Percentiles rank a stretch among this genome's conserved stretches.
These are phyloP conservation scores for Lampropteryx suffumata DNA, from an alignment of 2,888 invertebrate genomes.

Conservation along the genomic window DNA sequence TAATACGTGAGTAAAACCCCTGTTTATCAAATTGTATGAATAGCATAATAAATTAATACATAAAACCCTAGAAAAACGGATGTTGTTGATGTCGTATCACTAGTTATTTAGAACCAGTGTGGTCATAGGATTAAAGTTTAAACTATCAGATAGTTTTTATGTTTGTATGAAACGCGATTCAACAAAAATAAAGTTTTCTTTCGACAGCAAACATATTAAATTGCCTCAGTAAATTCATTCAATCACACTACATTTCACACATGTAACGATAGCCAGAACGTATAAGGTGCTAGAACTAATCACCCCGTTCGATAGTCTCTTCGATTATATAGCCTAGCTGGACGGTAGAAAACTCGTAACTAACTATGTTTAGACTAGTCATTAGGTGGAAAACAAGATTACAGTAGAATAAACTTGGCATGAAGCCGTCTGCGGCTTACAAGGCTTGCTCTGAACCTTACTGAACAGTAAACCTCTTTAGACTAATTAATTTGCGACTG, in stretches of 20 bases:
- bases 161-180: no score
- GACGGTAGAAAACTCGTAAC: slow-evolving; percentile 21
- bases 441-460: background rate
- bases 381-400: slow-evolving; percentile 25
- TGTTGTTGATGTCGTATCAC: no score
- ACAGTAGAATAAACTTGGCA: slow-evolving; percentile 19
- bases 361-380: slow-evolving; percentile 22
- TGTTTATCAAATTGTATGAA: no score
- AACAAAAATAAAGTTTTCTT: background rate
- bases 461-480: background rate
- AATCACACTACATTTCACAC: slow-evolving; percentile 34
- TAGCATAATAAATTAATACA: no score
- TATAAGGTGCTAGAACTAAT: slow-evolving; percentile 31
- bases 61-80: no score
- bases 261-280: slow-evolving; percentile 28
- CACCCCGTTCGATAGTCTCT: slow-evolving; percentile 28
- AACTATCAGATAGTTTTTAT: no score
- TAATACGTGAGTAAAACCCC: no score
- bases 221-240: slow-evolving; percentile 35
- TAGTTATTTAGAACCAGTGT: no score
- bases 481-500: no score
- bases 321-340: slow-evolving; percentile 14
- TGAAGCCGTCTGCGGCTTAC: slow-evolving; percentile 3
- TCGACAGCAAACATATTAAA: slow-evolving; percentile 24
- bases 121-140: no score